Evolutionary conservation across 2,888 invertebrate genomes (phyloP), one percentile per base, ranked within the genome.

Genomic region (Andrena fulva): DNA sequence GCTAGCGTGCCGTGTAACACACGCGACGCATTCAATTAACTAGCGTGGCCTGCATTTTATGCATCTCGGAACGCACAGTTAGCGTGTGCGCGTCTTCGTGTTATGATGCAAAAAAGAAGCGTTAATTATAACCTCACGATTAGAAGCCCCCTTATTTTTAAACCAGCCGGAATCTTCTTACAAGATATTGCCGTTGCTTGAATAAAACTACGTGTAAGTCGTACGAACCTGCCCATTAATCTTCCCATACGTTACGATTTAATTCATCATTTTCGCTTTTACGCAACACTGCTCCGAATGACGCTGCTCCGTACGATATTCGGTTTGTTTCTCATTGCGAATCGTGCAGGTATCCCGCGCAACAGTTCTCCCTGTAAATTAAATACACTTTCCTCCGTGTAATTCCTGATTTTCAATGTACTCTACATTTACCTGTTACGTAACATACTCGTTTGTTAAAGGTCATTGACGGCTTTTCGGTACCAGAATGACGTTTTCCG

Each of bases 51-150:
- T 76, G 33, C 29, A 63, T 60, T 73, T 66, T 73, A 84, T 85
- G 85, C 33, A 27, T 89, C 85, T 88, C 16, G 50, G 91, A 91
- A 91, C 87, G 68, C 67, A 56, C 85, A 5, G 54, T 54, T 42
- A 66, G 69, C 33, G 60, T 70, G 77, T 66, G 42, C 74, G 84
- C 78, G 74, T 90, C 88, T 80, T 69, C 81, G 70, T 86, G 84
- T 87, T 91, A 87, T 85, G 86, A 88, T 87, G 85, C 88, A 85
- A 87, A 87, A 86, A 42, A 78, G 84, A 84, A 82, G 82, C 83
- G 80, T 89, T 90, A 90, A 89, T 89, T 88, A 89, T 91, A 91
- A 91, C 90, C 90, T 91, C 77, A 66, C 83, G 88, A 83, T 87
- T 84, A 81, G 68, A 85, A 88, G 86, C 87, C 82, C 84, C 86